Evolutionary conservation across 64 coral and sea anemone genomes (phyloP), one percentile per base, ranked within the genome.

Genomic region (Pachyseris speciosa): DNA sequence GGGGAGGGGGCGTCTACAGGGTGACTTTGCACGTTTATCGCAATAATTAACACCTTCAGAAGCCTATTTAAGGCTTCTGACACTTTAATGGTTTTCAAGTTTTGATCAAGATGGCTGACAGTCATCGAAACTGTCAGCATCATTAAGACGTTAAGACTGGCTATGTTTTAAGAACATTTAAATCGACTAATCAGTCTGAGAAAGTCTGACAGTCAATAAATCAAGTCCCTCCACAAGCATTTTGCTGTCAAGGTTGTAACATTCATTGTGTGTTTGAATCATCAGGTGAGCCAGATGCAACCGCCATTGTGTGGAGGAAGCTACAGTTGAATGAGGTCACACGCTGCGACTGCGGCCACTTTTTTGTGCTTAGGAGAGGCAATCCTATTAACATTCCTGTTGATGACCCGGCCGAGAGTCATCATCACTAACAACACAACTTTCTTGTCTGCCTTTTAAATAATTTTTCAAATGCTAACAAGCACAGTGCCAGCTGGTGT

Each of bases 261-360:
- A 50, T 79, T n/a, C 39, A 5, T 20, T 31, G 47, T 9, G 8
- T 25, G 7, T 68, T 17, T 49, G 11, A 5, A 70, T 55, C 26
- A 83, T 85, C 27, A 98, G 96, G 96, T 89, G 96, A 98, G 78
- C 93, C 94, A 69, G 96, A 98, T 57, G 70, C 92, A 26, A 98
- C 96, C 6, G 49, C 51, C 39, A 98, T 98, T 60, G 75, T 86
- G 55, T 98, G 96, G 96, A 98, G 85, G 88, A 77, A 85, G n/a
- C 36, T 98, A 7, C 88, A 98, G 41, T 83, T 81, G 26, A 94
- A 94, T 59, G 88, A 87, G 4, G 69, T 86, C 9, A 86, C 88
- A 85, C 47, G 92, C 45, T 98, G 96, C 32, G 93, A 92, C 22
- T 98, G 96, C 65, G 96, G 96, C 1, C 40, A 92, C 15, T 98